A percentile compares a stretch with the other conserved stretches of the same genome.
Evolutionary conservation across 2,113 vertebrate genomes (phyloP).

Genomic region (Pholis gunnellus): DNA sequence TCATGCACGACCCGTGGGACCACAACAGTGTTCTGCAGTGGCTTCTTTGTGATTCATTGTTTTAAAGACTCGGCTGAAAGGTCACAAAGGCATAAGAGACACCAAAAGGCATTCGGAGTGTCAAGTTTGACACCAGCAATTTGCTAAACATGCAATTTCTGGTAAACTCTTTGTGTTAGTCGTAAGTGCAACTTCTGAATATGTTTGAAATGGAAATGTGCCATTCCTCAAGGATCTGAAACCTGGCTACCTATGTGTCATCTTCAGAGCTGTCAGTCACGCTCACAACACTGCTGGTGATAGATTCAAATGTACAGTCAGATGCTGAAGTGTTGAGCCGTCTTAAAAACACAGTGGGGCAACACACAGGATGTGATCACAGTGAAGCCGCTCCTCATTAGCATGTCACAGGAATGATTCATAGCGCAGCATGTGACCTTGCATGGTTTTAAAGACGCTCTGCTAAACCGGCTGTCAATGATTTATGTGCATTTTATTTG

Average conservation of each 20-base stretch:
- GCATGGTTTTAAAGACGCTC: background rate
- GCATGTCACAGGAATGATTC: conserved; percentile 43
- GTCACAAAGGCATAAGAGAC: conserved; percentile 42
- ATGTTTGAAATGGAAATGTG: conserved; percentile 19
- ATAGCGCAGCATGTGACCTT: conserved; percentile 12
- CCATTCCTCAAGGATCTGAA: conserved; percentile 36
- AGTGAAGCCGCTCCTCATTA: conserved; percentile 19
- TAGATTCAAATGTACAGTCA: conserved; percentile 39
- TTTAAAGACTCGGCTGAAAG: conserved; percentile 55
- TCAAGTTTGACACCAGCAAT: conserved; percentile 22
- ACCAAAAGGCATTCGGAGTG: conserved; percentile 14
- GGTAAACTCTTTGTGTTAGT: conserved; percentile 14
- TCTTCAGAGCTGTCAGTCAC: conserved; percentile 47
- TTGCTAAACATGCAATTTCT: conserved; percentile 15
- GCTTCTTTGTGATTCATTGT: conserved; percentile 61
- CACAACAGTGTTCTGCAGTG: conserved; percentile 45
- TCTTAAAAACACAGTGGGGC: conserved; percentile 1
- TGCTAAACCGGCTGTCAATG: background rate
- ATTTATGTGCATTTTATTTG: conserved; percentile 34
- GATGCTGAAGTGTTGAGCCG: conserved; percentile 15
- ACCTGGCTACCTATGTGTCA: conserved; percentile 33
- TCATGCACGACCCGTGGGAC: conserved; percentile 58
- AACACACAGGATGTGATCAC: conserved; percentile 1
- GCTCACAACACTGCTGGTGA: conserved; percentile 32
- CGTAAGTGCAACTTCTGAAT: conserved; percentile 8